phyloP scores from a whole-genome alignment of 2,113 vertebrate species.

The Procapra przewalskii region DNA sequence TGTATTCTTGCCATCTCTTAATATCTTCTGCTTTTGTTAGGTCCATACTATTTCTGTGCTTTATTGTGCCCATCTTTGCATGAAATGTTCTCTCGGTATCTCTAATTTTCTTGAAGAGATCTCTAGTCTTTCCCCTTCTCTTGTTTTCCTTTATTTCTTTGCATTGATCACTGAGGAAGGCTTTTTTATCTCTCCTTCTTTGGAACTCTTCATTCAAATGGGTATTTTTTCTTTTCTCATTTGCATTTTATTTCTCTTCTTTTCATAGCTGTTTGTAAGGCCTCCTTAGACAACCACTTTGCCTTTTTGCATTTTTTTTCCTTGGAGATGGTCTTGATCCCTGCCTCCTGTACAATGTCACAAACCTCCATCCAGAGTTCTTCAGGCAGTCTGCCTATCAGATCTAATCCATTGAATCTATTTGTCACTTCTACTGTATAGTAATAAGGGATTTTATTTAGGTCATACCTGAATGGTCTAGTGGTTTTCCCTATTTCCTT shows the following conservation, averaged over 20 bases:
- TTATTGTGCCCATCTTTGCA: background rate
- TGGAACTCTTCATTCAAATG: background rate
- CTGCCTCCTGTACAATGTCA: no score
- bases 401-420: no score
- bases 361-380: no score
- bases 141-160: background rate
- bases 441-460: no score
- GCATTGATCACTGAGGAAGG: background rate
- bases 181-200: background rate
- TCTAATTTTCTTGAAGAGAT: background rate
- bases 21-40: background rate
- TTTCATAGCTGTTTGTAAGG: no score
- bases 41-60: background rate
- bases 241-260: accelerated
- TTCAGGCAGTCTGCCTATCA: no score
- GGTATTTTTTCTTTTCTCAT: background rate
- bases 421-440: no score
- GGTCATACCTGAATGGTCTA: no score
- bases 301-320: no score
- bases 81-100: background rate
- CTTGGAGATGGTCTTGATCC: no score
- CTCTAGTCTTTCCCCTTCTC: background rate
- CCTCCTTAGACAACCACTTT: no score
- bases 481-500: no score
- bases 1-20: background rate